A percentile compares a stretch with the other conserved stretches of the same genome.
phyloP scores from a whole-genome alignment of 2,113 vertebrate species.

The Neolamprologus cancellatus region DNA sequence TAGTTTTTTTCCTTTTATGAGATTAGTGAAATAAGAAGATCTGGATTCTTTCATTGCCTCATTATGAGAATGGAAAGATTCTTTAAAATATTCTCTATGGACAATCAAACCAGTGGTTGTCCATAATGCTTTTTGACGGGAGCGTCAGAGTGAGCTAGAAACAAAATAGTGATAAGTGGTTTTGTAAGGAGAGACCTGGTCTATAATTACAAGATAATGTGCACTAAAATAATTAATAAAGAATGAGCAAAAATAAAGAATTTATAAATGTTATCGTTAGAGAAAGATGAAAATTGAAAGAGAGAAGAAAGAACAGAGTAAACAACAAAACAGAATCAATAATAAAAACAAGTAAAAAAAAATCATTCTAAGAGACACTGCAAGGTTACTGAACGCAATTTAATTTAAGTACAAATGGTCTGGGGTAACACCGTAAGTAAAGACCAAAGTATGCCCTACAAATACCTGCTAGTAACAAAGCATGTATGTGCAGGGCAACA shows the following conservation, averaged over 20 bases:
- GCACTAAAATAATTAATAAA: background rate
- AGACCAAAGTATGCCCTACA: background rate
- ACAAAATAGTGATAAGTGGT: background rate
- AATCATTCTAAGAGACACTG: background rate
- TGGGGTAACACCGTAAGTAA: background rate
- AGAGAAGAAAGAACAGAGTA: background rate
- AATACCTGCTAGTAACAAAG: background rate
- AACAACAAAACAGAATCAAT: background rate
- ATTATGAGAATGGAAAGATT: background rate
- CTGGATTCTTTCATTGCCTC: background rate
- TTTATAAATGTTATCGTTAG: background rate
- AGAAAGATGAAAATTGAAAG: background rate
- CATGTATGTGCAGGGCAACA: background rate
- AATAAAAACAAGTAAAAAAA: background rate
- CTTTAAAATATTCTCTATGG: background rate
- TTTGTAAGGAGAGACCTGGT: background rate
- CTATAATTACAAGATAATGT: background rate
- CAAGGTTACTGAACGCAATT: background rate
- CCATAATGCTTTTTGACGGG: background rate
- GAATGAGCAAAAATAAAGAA: background rate
- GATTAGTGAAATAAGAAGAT: background rate
- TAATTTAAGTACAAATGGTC: background rate
- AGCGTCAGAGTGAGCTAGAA: background rate
- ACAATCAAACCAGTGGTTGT: background rate
- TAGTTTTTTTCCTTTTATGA: background rate